Percentiles rank a stretch among this genome's conserved stretches.
phyloP scores from a whole-genome alignment of 2,797 vertebrate species.

The Megalops cyprinoides region DNA sequence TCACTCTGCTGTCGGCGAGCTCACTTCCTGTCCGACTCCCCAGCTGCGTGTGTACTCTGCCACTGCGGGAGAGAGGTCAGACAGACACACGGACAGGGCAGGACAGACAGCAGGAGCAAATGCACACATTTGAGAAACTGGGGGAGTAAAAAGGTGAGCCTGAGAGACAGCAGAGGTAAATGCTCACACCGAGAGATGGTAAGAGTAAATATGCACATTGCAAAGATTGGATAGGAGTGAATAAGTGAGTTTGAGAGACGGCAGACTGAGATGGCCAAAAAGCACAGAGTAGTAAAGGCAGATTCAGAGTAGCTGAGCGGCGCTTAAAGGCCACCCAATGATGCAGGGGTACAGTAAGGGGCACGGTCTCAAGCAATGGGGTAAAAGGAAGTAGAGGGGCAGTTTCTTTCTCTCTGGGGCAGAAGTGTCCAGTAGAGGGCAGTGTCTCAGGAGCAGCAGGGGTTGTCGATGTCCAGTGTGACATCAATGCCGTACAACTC shows the following conservation, averaged over 20 bases:
- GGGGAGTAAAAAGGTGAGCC: no score
- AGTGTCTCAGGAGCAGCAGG: slow-evolving; percentile 83
- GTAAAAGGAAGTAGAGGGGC: no score
- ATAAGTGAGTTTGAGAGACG: neutral
- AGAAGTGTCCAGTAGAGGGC: slow-evolving; percentile 21
- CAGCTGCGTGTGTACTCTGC: no score
- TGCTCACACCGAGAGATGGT: no score
- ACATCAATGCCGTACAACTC: slow-evolving; percentile 94
- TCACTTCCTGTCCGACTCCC: neutral
- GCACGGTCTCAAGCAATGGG: no score
- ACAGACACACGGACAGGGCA: neutral
- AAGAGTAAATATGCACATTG: no score
- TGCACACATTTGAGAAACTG: no score
- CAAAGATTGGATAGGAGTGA: no score
- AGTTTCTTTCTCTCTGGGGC: slow-evolving; percentile 20
- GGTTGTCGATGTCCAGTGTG: slow-evolving; percentile 94
- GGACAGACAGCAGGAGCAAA: neutral
- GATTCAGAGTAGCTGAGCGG: slow-evolving; percentile 39
- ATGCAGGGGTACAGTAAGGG: neutral
- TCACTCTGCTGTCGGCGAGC: neutral
- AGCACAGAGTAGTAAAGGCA: slow-evolving; percentile 25
- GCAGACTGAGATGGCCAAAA: neutral
- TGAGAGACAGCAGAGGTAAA: neutral
- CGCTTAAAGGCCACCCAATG: slow-evolving; percentile 13
- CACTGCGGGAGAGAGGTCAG: neutral